Percentiles rank a stretch among this genome's conserved stretches.
These are phyloP conservation scores for Neostethus bicornis DNA, from an alignment of 2,797 vertebrate species.

Conservation along the genomic window DNA sequence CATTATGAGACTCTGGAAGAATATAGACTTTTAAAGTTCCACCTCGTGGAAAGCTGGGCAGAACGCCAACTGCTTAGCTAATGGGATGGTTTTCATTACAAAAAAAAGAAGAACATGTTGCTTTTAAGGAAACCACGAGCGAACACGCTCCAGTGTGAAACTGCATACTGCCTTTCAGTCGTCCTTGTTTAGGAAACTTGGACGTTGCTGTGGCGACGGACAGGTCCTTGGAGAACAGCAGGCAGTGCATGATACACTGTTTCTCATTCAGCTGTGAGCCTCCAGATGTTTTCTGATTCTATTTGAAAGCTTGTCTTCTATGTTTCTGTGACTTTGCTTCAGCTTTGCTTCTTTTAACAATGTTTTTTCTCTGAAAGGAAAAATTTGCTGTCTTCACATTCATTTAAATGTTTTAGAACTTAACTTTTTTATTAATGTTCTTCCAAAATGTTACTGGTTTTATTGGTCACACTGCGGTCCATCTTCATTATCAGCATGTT, in stretches of 20 bases:
- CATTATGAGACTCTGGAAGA: constrained; percentile 54
- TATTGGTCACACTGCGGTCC: no score
- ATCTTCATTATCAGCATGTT: no score
- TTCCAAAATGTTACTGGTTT: no score
- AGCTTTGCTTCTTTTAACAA: constrained; percentile 31
- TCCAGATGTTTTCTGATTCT: constrained; percentile 66
- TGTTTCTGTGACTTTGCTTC: constrained; percentile 27
- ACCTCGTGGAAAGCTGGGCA: constrained; percentile 55
- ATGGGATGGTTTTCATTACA: constrained; percentile 63
- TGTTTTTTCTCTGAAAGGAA: no score
- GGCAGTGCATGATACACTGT: constrained; percentile 38
- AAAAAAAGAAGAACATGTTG: constrained; percentile 44
- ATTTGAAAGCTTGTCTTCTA: constrained; percentile 31
- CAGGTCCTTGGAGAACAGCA: constrained; percentile 44
- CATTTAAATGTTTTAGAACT: no score
- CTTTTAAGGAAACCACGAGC: constrained; percentile 24
- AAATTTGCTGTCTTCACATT: no score
- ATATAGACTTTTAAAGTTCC: constrained; percentile 60
- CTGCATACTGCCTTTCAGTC: constrained; percentile 13
- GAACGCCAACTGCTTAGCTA: constrained; percentile 58
- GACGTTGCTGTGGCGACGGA: constrained; percentile 43
- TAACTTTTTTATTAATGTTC: no score
- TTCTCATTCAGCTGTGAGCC: constrained; percentile 65
- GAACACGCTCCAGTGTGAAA: constrained; percentile 24
- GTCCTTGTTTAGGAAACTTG: constrained; percentile 41